Base-by-base conservation (phyloP, 2,888 invertebrate species). In the Apeira syringaria region DNA sequence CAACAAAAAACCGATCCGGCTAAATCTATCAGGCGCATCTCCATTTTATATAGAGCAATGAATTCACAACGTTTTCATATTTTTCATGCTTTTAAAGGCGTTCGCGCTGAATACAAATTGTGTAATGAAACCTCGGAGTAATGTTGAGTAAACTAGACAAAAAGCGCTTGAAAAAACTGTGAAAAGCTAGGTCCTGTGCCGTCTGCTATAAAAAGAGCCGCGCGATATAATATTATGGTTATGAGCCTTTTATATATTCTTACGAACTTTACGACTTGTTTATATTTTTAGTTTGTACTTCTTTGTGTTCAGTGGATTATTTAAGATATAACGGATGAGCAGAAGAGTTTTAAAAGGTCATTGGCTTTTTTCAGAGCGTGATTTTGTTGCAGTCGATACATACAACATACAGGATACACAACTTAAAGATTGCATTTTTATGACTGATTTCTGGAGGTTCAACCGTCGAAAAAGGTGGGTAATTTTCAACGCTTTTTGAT, bases 51-150 rank as follows among this genome's bases (percentile, higher is more conserved):
- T 64, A 64, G 53, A 64, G 62, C 65, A 51, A 61, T 63, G 68
- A 68, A 61, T 40, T 46, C 35, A 63, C 35, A 61, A 56, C 67
- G 63, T 65, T 74, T 71, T 71, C 74, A 73, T 72, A 69, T 72
- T 56, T n/a, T 74, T 73, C 65, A 73, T 64, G 61, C 55, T 61
- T 54, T 62, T 61, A 59, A 64, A 61, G 68, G 56, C 41, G 55
- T 46, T 54, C 31, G 34, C 55, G 49, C 53, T 65, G 71, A 72
- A 80, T 76, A 78, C 69, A 73, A 79, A 80, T 75, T 61, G 58
- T 54, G 57, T 56, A 61, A 68, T 64, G 55, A 65, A 61, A 44
- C 30, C 24, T 42, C 13, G 30, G 18, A 59, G 17, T 20, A 20
- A 3, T 15, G 37, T 26, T n/a, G 10, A 40, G 35, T 40, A 34